A percentile compares a stretch with the other conserved stretches of the same genome.
These are phyloP conservation scores for Pristiophorus japonicus DNA, from an alignment of 2,113 vertebrate species.

Conservation along the genomic window DNA sequence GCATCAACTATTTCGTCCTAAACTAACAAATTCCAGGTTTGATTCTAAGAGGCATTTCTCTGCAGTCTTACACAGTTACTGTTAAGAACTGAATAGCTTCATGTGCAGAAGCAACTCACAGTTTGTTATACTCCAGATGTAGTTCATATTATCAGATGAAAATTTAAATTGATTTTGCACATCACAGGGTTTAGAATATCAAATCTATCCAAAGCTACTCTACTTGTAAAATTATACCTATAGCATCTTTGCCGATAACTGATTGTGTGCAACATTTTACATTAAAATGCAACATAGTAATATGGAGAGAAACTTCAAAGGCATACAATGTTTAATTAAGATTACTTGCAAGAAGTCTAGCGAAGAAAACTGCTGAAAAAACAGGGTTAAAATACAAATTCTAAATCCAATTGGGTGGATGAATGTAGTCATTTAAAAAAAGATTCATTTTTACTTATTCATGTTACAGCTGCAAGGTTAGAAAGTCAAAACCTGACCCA, in stretches of 20 bases:
- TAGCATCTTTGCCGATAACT: slow-evolving; percentile 35
- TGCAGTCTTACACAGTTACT: background rate
- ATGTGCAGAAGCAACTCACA: slow-evolving; percentile 30
- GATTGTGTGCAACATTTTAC: slow-evolving; percentile 36
- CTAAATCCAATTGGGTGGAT: slow-evolving; percentile 7
- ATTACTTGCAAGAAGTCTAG: slow-evolving; percentile 22
- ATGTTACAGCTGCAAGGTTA: slow-evolving; percentile 5
- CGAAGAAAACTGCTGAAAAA: slow-evolving; percentile 1
- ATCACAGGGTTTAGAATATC: slow-evolving; percentile 37
- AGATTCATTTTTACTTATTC: slow-evolving; percentile 28
- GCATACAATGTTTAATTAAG: slow-evolving; percentile 34
- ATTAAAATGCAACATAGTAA: slow-evolving; percentile 36
- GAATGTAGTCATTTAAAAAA: background rate
- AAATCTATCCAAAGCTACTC: slow-evolving; percentile 27
- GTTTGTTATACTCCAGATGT: slow-evolving; percentile 24
- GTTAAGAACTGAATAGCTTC: slow-evolving; percentile 33
- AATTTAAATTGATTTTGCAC: slow-evolving; percentile 38
- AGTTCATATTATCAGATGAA: slow-evolving; percentile 35
- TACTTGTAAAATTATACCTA: slow-evolving; percentile 36
- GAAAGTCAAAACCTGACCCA: background rate
- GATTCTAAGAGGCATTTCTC: background rate
- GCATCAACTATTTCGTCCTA: slow-evolving; percentile 22
- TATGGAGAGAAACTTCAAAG: slow-evolving; percentile 35
- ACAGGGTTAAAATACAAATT: slow-evolving; percentile 18
- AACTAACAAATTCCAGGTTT: slow-evolving; percentile 29